Percentiles rank a stretch among this genome's conserved stretches.
Evolutionary conservation across 2,797 vertebrate species (phyloP).

Genomic region (Cercopithecus mitis): DNA sequence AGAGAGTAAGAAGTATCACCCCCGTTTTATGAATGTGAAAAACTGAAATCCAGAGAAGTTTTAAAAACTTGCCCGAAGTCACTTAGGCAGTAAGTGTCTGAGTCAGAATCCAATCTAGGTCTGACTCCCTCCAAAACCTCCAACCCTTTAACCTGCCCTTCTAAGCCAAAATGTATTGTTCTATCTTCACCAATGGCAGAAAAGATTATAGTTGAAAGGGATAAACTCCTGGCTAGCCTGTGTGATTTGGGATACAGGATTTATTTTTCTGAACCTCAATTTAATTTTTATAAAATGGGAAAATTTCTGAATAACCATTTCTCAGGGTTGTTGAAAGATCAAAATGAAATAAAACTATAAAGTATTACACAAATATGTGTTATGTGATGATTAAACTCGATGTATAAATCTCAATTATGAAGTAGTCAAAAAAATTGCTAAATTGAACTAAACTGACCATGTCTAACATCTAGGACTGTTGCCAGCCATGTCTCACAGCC

Average conservation of each 20-base stretch:
- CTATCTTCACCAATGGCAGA: background rate
- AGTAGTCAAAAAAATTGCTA: constrained; percentile 35
- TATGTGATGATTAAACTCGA: background rate
- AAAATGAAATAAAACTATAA: constrained; percentile 46
- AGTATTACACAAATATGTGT: background rate
- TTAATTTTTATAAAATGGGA: background rate
- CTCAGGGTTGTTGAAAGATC: background rate
- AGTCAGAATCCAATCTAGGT: background rate
- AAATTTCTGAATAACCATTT: constrained; percentile 4
- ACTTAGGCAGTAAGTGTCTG: background rate
- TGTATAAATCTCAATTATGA: background rate
- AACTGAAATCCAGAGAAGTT: constrained; percentile 21
- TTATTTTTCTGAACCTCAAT: constrained; percentile 22
- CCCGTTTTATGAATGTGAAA: background rate
- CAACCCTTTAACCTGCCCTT: background rate
- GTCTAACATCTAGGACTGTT: constrained; percentile 20
- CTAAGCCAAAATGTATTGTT: background rate
- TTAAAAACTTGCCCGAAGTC: background rate
- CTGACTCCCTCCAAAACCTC: background rate
- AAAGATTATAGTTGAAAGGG: background rate
- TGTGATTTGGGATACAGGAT: background rate
- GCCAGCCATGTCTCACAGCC: background rate
- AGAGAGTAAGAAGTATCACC: background rate
- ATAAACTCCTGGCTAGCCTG: background rate
- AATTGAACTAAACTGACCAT: constrained; percentile 29